Conservation (phyloP, 2,888 invertebrate genomes). For the Apomyelois bistriatella region DNA sequence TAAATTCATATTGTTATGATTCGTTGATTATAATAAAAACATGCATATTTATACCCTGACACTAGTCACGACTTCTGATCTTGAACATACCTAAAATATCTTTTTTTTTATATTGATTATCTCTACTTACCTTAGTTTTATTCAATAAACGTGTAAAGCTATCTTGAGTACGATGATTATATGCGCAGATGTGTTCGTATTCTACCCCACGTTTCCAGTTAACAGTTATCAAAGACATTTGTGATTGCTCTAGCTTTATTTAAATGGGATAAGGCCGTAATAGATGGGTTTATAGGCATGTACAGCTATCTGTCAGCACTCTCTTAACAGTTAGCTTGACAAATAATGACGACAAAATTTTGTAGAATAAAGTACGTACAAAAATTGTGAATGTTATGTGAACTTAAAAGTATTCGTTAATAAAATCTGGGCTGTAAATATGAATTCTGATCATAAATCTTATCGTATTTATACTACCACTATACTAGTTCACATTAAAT, state of each 20-base stretch:
- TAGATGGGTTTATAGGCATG: slow-evolving; percentile 3
- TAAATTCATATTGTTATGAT: too few relatives aligned
- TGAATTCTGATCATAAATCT: too few relatives aligned
- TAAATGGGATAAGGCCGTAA: background rate
- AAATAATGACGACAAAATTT: background rate
- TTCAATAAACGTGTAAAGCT: background rate
- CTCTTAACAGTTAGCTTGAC: background rate
- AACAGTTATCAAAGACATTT: slow-evolving; percentile 1
- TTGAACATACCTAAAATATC: too few relatives aligned
- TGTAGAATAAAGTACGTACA: background rate
- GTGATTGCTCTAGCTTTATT: slow-evolving; percentile 4
- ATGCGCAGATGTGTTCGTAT: background rate
- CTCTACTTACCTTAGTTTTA: background rate
- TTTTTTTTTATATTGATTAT: too few relatives aligned
- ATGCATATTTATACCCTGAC: too few relatives aligned
- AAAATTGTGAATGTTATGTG: too few relatives aligned
- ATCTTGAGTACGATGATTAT: background rate
- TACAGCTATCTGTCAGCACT: background rate
- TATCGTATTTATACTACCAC: too few relatives aligned
- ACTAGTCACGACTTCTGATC: too few relatives aligned
- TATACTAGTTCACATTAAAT: too few relatives aligned
- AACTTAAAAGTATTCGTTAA: too few relatives aligned
- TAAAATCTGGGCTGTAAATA: too few relatives aligned
- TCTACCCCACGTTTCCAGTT: background rate
- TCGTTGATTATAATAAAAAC: too few relatives aligned